Evolutionary conservation across 2,113 vertebrate genomes (phyloP).

Genomic region (Numenius arquata): DNA sequence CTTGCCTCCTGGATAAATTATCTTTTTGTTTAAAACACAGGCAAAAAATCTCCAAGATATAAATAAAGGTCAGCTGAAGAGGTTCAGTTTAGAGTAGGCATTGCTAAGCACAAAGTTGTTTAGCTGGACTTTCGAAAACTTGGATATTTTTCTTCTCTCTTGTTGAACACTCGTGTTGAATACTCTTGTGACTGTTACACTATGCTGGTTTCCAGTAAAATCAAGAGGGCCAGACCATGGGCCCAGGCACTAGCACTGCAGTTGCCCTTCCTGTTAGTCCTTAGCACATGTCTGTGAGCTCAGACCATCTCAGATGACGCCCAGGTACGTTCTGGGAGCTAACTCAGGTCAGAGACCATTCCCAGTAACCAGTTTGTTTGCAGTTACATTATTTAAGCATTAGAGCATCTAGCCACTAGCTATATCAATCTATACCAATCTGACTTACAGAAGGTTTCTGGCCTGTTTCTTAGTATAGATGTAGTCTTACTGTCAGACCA

Average conservation of each 20-base stretch:
- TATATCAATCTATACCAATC: not conserved
- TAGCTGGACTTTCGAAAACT: not conserved
- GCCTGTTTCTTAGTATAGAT: not conserved
- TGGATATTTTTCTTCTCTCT: not conserved
- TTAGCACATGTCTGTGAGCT: not conserved
- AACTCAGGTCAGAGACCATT: not conserved
- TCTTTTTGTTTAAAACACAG: constrained; percentile 32
- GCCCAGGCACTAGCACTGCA: fast-evolving
- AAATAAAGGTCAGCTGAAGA: constrained; percentile 41
- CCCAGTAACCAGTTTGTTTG: not conserved
- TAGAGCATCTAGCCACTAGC: not conserved
- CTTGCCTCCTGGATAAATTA: constrained; percentile 58
- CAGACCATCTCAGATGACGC: not conserved
- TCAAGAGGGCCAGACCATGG: not conserved
- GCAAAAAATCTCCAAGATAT: not conserved
- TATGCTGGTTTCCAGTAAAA: not conserved
- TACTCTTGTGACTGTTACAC: not conserved
- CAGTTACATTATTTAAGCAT: not conserved
- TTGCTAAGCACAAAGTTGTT: not conserved
- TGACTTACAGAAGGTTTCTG: not conserved
- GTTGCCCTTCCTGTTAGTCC: not conserved
- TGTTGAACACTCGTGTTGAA: not conserved
- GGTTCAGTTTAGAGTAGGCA: not conserved
- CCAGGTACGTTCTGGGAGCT: not conserved
- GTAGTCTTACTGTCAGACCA: not conserved